Base-by-base conservation (phyloP, 2,113 vertebrate genomes). In the Diphyllodes magnificus region DNA sequence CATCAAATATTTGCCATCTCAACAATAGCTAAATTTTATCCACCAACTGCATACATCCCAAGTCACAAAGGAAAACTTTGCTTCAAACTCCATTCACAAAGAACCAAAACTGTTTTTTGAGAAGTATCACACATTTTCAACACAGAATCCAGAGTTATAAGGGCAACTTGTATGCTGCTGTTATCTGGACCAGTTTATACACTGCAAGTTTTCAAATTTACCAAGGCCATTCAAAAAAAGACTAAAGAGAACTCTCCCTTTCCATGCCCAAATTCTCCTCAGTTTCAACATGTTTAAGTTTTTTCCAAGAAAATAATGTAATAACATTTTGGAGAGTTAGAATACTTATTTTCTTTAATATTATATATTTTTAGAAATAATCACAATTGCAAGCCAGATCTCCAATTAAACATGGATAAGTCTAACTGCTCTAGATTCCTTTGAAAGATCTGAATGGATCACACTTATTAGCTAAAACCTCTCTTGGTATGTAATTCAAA, bases 231-330 rank as follows among this genome's bases (percentile, higher is more conserved):
- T 82, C 15, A 64, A 87, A 92, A 10, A 40, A 13, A 57, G 4
- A 44, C 22, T 61, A 42, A 57, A 81, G 15, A 68, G 40, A 82
- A 31, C 7, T 37, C 28, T 45, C 16, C 23, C 23, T 54, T 37
- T 30, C 3, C 0, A 0, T 37, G 22, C 15, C 14, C 19, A 79
- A 56, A 66, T 53, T 31, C 13, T 65, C 19, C 10, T 1, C 1
- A 60, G 17, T 73, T 79, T 82, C 53, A 59, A 35, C 17, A 23
- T 60, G 2, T 0, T 54, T 13, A 73, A 56, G 16, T 69, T 60
- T 57, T 47, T 90, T 59, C 45, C 19, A 51, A 60, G n/a, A 53
- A 81, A 60, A 73, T 6, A 59, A 51, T 28, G 3, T 23, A 59
- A 24, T 24, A 24, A 28, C 4, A 65, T 61, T 65, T 77, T 20